phyloP scores from a whole-genome alignment of 2,888 invertebrate genomes.

The Sinodicranocentrus sp. region DNA sequence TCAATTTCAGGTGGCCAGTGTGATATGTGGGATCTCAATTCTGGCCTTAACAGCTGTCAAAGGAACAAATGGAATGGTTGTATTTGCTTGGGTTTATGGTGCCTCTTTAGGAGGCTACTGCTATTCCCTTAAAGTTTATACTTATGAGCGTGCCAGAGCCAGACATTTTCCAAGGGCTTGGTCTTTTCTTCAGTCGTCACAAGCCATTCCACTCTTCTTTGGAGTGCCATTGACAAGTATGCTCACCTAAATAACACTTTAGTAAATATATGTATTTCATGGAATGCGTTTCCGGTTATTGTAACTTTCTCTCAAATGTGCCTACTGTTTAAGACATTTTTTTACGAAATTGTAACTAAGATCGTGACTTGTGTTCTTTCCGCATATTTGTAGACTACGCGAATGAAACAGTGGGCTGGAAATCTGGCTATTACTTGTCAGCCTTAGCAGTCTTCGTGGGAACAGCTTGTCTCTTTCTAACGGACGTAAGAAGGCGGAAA shows the following conservation, averaged over 20 bases:
- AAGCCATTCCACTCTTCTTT: conserved; percentile 90
- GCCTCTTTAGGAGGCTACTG: conserved; percentile 93
- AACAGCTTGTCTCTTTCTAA: conserved; percentile 62
- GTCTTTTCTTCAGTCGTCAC: conserved; percentile 93
- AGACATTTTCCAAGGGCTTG: conserved; percentile 92
- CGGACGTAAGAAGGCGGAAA: conserved; percentile 65
- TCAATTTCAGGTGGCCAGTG: conserved; percentile 83
- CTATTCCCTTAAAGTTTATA: conserved; percentile 91
- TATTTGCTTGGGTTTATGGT: conserved; percentile 81
- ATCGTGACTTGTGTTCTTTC: too few relatives aligned
- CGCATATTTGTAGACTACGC: conserved; percentile 59
- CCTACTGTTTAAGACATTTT: too few relatives aligned
- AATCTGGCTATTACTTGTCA: conserved; percentile 66
- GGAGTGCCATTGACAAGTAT: conserved; percentile 90
- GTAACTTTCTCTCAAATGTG: too few relatives aligned
- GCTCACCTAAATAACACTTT: conserved; percentile 13
- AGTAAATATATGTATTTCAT: too few relatives aligned
- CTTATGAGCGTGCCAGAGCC: conserved; percentile 90
- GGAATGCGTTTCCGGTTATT: too few relatives aligned
- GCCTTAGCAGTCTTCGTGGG: conserved; percentile 69
- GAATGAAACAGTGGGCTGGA: conserved; percentile 60
- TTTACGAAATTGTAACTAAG: too few relatives aligned
- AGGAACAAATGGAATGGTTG: conserved; percentile 86
- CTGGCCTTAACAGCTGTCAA: conserved; percentile 85
- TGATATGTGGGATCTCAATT: conserved; percentile 87